Evolutionary conservation across 2,113 vertebrate species (phyloP), one percentile per base, ranked within the genome.

Genomic region (Ranitomeya variabilis): DNA sequence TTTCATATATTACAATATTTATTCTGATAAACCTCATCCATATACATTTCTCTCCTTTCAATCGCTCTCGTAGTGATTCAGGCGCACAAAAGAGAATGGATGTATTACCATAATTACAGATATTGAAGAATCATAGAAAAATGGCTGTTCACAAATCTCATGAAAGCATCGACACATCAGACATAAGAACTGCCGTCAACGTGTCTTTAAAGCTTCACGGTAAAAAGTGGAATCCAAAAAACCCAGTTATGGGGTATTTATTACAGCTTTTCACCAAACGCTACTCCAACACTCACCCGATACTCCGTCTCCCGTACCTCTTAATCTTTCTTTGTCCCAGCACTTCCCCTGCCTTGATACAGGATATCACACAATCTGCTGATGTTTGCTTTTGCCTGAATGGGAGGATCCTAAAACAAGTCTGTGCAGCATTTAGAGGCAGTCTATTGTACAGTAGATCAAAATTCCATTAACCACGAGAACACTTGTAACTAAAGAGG

Each of bases 141-240:
- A 55, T 80, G 54, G 78, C 23, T 81, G 18, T 81, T 81, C 78
- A 80, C 54, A 59, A 26, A 80, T 59, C n/a, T 60, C 21, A 81
- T 0, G 15, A 37, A 81, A 37, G 37, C 23, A 57, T n/a, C 15
- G 52, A 16, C n/a, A 26, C 60, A 57, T 37, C 16, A 37, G 10
- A 74, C 26, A 51, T 74, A 19, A 74, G 14, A 51, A 16, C 16
- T 16, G 37, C 37, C 2, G 16, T 2, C 15, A 31, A 37, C 37
- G 6, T 37, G 7, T 73, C 7, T 73, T 14, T 73, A 73, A 73
- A 73, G 14, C 13, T 18, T 37, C 23, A 19, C 26, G 2, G 31
- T 37, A 2, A 37, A 37, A 31, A 2, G 23, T 37, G 15, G 3
- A 31, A 16, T 31, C 23, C 31, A 31, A 73, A 73, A 73, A 16